Base-by-base conservation (phyloP, 2,797 vertebrate genomes). In the Brotula barbata region DNA sequence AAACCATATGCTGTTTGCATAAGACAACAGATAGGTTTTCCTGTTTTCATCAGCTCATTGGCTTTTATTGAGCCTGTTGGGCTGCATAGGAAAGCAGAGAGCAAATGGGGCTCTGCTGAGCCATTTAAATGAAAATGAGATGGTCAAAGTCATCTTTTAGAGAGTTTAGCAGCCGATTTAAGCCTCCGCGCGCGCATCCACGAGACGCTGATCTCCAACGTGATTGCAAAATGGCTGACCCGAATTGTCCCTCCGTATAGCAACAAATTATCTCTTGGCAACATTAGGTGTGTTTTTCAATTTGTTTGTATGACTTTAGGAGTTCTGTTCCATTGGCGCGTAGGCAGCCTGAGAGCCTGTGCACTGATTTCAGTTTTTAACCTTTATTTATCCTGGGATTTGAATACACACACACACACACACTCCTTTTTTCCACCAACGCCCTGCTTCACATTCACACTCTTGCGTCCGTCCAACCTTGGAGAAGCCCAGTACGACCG, bases 81-180 rank as follows among this genome's bases (percentile, higher is more conserved):
- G 84, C 89, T 83, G 75, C 74, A 76, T 43, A 57, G 82, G 73
- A 73, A 85, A 83, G 56, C 63, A 53, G 75, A 81, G 63, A 81
- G 76, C 61, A 81, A 90, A 89, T 87, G 85, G 82, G 84, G 79
- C 81, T 85, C 82, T 51, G 47, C 54, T 76, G 83, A 81, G 83
- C 81, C 64, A 69, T 89, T 87, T 85, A 82, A 69, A 88, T 90
- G 89, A 81, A 90, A 92, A 90, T 85, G 65, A 90, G 84, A 85
- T 78, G 88, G 87, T 89, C 89, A 90, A 82, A 89, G 89, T 87
- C 81, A 74, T 82, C 73, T 69, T 63, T 64, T 45, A 52, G 68
- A 85, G 76, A 81, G 50, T 69, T 85, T 58, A 62, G 81, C 69
- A 67, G 78, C 69, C 42, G 71, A 57, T 76, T 72, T 77, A 48